Percentiles rank a stretch among this genome's conserved stretches.
phyloP scores from a whole-genome alignment of 2,113 vertebrate genomes.

The Tachuris rubrigastra region DNA sequence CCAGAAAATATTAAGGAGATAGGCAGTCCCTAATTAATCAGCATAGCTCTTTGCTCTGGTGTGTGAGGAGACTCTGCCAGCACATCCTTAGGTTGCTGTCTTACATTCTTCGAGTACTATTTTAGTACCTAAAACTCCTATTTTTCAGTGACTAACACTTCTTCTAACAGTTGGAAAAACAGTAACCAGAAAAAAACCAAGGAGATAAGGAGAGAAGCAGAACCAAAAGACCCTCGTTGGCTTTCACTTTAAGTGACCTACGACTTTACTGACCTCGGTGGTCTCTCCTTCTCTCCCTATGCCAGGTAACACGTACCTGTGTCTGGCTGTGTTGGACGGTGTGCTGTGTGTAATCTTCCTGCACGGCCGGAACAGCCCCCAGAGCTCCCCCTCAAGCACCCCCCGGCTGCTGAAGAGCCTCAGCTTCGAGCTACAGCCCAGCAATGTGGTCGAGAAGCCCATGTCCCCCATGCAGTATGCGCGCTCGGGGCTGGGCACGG shows the following conservation, averaged over 20 bases:
- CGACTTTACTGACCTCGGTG: neutral
- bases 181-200: neutral
- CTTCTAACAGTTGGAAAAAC: neutral
- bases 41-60: neutral
- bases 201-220: neutral
- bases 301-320: conserved; percentile 91
- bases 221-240: neutral
- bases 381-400: conserved; percentile 91
- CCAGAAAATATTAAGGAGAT: neutral
- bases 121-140: rapidly evolving
- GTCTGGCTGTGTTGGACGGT: conserved; percentile 93
- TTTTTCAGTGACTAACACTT: neutral
- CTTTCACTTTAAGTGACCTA: too few relatives aligned
- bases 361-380: conserved; percentile 93
- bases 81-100: neutral
- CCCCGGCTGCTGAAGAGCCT: conserved; percentile 93
- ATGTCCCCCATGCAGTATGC: conserved; percentile 96
- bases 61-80: rapidly evolving
- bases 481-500: conserved; percentile 92
- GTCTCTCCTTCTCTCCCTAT: neutral
- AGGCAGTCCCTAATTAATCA: neutral
- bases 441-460: conserved; percentile 82
- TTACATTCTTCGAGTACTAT: rapidly evolving
- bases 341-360: conserved; percentile 95
- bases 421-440: conserved; percentile 90